Base-by-base conservation (phyloP, 2,113 vertebrate species). In the Cinclus mexicanus region DNA sequence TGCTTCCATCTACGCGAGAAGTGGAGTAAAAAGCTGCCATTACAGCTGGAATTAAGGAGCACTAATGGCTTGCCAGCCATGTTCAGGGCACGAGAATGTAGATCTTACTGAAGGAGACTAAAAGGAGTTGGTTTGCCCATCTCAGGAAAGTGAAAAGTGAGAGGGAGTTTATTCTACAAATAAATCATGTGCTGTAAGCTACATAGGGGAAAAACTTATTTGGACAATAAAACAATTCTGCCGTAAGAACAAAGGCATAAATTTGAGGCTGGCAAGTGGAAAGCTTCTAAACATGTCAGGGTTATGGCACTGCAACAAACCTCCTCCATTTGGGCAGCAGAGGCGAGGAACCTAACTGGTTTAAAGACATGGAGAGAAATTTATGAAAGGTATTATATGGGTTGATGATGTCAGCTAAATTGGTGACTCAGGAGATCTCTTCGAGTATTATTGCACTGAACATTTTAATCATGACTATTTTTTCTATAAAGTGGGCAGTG, bases 31-130 rank as follows among this genome's bases (percentile, higher is more conserved):
- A 90, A 80, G 68, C 71, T 88, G 55, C 71, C 88, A 88, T 88
- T 94, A 90, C 35, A 86, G 67, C 25, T 72, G n/a, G 71, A 92
- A 92, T 88, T 94, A 82, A 86, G 83, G 50, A 77, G 29, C 35
- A 21, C 31, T 88, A 90, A 95, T 77, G 50, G 67, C 82, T 90
- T 88, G 28, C 70, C 71, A 88, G 64, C 42, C 72, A 56, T 41
- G 41, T 52, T 93, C 72, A 78, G 44, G 49, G 69, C 39, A 81
- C 0, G 0, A 91, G 42, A 89, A 93, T 42, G 41, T 57, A 83
- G 71, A 50, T 64, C 57, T 64, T 59, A 56, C 12, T 78, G 55
- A 81, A 65, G 52, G 16, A 78, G 44, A 39, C 60, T 68, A 67
- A 89, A 94, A 84, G 21, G 24, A 78, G 24, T 56, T 75, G 24